Percentiles rank a stretch among this genome's conserved stretches.
phyloP scores from a whole-genome alignment of 1,140 invertebrate genomes.

The Leptopilina boulardi region DNA sequence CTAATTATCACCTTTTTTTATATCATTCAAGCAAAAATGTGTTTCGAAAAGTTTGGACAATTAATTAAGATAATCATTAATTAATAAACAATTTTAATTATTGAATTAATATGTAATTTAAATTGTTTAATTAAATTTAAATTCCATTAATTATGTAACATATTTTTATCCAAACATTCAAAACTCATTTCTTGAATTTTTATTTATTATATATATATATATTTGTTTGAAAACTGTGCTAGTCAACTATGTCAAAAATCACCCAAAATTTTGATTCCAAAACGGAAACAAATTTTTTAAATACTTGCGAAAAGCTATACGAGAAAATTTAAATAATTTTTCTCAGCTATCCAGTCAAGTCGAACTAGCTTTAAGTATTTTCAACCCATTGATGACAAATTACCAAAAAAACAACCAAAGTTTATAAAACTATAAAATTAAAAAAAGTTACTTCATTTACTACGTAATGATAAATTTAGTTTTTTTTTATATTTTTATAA shows the following conservation, averaged over 20 bases:
- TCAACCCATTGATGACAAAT: too few relatives aligned
- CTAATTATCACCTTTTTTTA: neutral
- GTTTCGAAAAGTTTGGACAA: neutral
- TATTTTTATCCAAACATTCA: neutral
- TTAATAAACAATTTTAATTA: neutral
- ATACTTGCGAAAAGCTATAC: neutral
- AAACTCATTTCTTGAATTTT: neutral
- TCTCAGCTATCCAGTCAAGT: neutral
- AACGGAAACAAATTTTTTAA: neutral
- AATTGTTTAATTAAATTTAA: neutral
- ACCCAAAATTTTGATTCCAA: neutral
- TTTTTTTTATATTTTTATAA: too few relatives aligned
- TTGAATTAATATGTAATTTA: neutral
- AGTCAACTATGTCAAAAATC: neutral
- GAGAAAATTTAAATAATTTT: neutral
- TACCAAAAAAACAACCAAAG: too few relatives aligned
- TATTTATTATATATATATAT: slow-evolving; percentile 8
- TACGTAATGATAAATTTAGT: too few relatives aligned
- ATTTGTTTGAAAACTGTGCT: slow-evolving; percentile 16
- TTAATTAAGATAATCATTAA: neutral
- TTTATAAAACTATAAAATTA: too few relatives aligned
- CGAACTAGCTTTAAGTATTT: neutral
- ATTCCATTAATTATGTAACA: neutral
- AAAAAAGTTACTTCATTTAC: too few relatives aligned
- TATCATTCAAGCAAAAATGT: neutral